These are phyloP conservation scores for Tupaia tana DNA, from an alignment of 2,113 vertebrate genomes.

Conservation along the genomic window DNA sequence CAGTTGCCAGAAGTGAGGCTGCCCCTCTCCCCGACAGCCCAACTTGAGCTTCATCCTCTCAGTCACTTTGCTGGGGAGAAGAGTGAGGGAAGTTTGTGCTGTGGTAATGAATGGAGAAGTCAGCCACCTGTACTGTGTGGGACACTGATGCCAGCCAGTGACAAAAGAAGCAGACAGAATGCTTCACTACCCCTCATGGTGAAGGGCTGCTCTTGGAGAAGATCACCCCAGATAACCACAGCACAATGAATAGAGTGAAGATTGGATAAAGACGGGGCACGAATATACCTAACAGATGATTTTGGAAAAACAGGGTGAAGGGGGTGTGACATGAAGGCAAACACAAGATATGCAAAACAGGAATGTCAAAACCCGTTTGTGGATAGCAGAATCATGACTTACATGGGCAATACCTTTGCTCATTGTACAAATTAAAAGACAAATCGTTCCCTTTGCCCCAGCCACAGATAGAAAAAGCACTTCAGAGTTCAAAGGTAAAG, in stretches of 20 bases:
- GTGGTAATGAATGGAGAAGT: background rate
- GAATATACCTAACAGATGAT: slow-evolving; percentile 64
- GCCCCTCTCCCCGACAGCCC: background rate
- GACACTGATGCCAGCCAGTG: slow-evolving; percentile 71
- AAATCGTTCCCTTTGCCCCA: slow-evolving; percentile 82
- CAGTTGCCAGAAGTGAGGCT: background rate
- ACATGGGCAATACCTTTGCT: slow-evolving; percentile 85
- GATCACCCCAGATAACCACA: slow-evolving; percentile 65
- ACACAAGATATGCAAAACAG: slow-evolving; percentile 98
- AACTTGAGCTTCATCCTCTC: background rate
- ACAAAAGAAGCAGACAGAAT: background rate
- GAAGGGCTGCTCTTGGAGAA: background rate
- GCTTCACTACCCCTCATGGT: accelerated
- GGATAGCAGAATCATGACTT: slow-evolving; percentile 81
- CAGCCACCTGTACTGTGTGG: background rate
- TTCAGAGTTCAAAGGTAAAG: slow-evolving; percentile 90
- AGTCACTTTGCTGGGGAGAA: background rate
- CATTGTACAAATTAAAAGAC: slow-evolving; percentile 87
- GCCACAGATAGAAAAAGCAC: slow-evolving; percentile 88
- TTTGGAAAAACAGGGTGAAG: slow-evolving; percentile 77
- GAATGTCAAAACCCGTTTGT: slow-evolving; percentile 83
- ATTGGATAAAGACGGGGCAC: slow-evolving; percentile 65
- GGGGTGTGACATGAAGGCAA: slow-evolving; percentile 74
- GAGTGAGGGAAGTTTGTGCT: background rate
- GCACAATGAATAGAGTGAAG: slow-evolving; percentile 72